Conservation (phyloP, 2,888 invertebrate species). For the Willowsia nigromaculata region DNA sequence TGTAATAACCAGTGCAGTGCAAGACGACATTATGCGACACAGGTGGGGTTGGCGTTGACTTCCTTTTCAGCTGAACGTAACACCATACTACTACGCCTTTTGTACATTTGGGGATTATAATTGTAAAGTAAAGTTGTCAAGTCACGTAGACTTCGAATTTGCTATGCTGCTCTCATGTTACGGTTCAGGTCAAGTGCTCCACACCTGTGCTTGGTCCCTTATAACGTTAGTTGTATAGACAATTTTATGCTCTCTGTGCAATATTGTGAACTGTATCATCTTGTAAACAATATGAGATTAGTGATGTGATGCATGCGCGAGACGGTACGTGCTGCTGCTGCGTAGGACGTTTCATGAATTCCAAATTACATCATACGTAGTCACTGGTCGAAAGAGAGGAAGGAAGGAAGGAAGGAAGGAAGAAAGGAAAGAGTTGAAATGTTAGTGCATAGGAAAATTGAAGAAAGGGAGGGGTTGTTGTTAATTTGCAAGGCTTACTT, state of each 20-base stretch:
- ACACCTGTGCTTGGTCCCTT: constrained; percentile 7
- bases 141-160: neutral
- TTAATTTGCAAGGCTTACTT: constrained; percentile 6
- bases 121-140: neutral
- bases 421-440: constrained; percentile 42
- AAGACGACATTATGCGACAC: neutral
- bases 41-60: constrained; percentile 26
- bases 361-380: constrained; percentile 35
- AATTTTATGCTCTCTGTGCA: neutral
- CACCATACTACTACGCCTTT: neutral
- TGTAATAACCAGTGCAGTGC: neutral
- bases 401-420: constrained; percentile 41
- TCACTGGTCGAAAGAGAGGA: neutral
- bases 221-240: neutral
- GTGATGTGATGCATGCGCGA: neutral
- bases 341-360: constrained; percentile 3
- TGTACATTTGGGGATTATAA: neutral
- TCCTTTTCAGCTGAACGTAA: neutral
- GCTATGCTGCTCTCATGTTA: neutral
- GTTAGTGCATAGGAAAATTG: neutral
- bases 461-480: constrained; percentile 33
- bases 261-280: constrained; percentile 12
- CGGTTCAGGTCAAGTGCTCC: constrained; percentile 49
- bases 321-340: neutral
- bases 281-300: neutral